A percentile compares a stretch with the other conserved stretches of the same genome.
phyloP scores from a whole-genome alignment of 2,797 vertebrate genomes.

The Mycteria americana region DNA sequence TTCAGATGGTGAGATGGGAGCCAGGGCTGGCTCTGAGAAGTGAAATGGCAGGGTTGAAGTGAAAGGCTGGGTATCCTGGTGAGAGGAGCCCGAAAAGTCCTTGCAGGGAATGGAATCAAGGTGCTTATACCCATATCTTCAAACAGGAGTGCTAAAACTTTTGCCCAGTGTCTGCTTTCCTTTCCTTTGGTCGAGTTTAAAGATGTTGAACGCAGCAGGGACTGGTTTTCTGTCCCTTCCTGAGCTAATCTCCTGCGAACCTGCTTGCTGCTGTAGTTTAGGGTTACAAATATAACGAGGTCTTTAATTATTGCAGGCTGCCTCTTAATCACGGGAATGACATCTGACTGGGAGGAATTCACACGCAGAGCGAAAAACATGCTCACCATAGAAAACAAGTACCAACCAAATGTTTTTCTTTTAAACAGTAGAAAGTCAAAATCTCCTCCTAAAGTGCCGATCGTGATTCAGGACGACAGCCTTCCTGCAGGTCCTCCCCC shows the following conservation, averaged over 20 bases:
- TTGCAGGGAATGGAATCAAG: background rate
- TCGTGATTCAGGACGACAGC: slow-evolving; percentile 94
- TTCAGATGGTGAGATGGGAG: rapidly evolving
- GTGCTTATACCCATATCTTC: rapidly evolving
- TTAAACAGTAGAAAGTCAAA: slow-evolving; percentile 82
- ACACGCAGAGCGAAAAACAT: rapidly evolving
- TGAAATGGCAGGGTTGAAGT: background rate
- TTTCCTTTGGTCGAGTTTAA: background rate
- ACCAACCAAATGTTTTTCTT: background rate
- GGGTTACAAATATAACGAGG: background rate
- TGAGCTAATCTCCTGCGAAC: background rate
- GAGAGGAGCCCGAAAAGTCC: background rate
- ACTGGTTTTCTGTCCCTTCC: background rate
- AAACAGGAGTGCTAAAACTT: background rate
- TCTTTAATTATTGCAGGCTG: background rate
- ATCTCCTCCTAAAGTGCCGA: slow-evolving; percentile 86
- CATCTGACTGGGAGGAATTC: background rate
- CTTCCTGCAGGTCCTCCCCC: slow-evolving; percentile 88
- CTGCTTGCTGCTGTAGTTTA: background rate
- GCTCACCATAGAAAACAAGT: rapidly evolving
- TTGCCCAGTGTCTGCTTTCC: background rate
- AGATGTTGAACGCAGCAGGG: background rate
- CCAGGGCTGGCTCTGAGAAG: background rate
- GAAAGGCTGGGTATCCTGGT: background rate
- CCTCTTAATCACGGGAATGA: background rate